Percentiles rank a stretch among this genome's conserved stretches.
These are phyloP conservation scores for Gonioctena quinquepunctata DNA, from an alignment of 1,140 invertebrate species.

Conservation along the genomic window DNA sequence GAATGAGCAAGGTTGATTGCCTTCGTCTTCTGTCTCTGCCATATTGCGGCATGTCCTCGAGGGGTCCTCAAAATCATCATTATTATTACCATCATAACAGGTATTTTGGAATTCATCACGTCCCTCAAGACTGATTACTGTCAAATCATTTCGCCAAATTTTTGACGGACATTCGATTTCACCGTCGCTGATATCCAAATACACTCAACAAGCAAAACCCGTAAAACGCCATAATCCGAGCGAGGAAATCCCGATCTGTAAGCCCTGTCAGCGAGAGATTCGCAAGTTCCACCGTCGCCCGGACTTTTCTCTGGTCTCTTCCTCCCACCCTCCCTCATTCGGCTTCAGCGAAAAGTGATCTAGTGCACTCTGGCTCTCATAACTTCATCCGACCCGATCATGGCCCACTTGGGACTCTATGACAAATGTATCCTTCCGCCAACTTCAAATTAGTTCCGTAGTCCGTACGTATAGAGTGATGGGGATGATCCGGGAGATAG, in stretches of 20 bases:
- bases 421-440: slow-evolving; percentile 59
- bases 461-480: slow-evolving; percentile 24
- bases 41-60: no score
- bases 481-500: not conserved
- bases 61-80: no score
- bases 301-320: not conserved
- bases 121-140: no score
- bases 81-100: no score
- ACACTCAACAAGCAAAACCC: no score
- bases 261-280: slow-evolving; percentile 6
- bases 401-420: slow-evolving; percentile 57
- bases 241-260: not conserved
- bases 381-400: slow-evolving; percentile 59
- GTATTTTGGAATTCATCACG: no score
- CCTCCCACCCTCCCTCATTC: not conserved
- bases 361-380: slow-evolving; percentile 54
- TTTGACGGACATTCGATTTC: no score
- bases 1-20: no score
- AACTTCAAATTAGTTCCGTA: slow-evolving; percentile 52
- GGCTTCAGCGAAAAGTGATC: slow-evolving; percentile 33
- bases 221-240: not conserved
- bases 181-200: no score
- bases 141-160: no score
- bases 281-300: not conserved
- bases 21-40: no score